Evolutionary conservation across 2,888 invertebrate genomes (phyloP).

Genomic region (Omphaloscelis lunosa): DNA sequence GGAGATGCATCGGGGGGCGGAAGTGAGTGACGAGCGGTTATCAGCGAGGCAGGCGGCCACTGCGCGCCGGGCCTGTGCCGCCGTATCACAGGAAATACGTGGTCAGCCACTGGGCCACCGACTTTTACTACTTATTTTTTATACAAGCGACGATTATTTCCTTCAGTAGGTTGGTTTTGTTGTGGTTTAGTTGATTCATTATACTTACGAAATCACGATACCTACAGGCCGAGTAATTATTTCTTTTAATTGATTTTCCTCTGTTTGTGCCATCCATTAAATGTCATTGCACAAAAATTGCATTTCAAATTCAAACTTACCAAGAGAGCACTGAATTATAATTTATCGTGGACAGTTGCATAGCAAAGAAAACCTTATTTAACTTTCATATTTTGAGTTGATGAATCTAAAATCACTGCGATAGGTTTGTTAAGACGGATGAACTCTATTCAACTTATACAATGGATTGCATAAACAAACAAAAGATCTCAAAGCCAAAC

Average conservation of each 20-base stretch:
- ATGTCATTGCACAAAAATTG: neutral
- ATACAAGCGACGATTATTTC: constrained; percentile 66
- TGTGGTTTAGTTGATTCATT: constrained; percentile 48
- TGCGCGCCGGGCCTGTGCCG: constrained; percentile 20
- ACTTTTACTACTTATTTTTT: constrained; percentile 71
- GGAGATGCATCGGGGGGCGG: constrained; percentile 70
- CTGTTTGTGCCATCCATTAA: constrained; percentile 14
- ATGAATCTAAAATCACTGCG: constrained; percentile 11
- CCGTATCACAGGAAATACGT: constrained; percentile 83
- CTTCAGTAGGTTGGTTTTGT: constrained; percentile 59
- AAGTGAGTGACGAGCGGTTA: constrained; percentile 77
- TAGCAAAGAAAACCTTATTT: neutral
- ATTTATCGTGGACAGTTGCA: neutral
- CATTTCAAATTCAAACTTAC: neutral
- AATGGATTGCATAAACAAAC: constrained; percentile 52
- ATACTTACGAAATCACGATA: constrained; percentile 22
- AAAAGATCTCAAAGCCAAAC: constrained; percentile 30
- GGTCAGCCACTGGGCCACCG: constrained; percentile 73
- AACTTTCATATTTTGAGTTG: constrained; percentile 23
- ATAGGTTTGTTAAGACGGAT: constrained; percentile 50
- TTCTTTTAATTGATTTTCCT: constrained; percentile 35
- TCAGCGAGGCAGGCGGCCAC: constrained; percentile 70
- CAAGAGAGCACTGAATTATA: neutral
- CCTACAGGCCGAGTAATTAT: constrained; percentile 3
- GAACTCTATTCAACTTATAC: constrained; percentile 51